These are phyloP conservation scores for Oligia strigilis DNA, from an alignment of 2,888 invertebrate species.

Conservation along the genomic window DNA sequence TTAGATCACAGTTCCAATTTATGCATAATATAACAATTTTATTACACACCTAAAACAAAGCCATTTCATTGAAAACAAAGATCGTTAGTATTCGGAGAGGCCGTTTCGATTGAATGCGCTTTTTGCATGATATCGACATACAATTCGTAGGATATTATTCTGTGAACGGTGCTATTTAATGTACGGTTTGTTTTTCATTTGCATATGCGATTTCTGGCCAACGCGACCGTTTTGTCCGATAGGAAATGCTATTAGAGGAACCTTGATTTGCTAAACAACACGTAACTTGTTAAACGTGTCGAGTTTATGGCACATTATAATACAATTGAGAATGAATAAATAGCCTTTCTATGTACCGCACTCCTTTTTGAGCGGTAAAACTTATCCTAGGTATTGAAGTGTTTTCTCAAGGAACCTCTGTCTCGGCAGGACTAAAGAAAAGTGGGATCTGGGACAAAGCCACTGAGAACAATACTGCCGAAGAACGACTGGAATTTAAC, in stretches of 20 bases:
- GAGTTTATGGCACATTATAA: not conserved
- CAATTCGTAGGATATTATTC: slow-evolving; percentile 50
- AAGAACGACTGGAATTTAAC: slow-evolving; percentile 13
- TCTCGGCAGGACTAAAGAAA: not conserved
- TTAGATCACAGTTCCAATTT: slow-evolving; percentile 22
- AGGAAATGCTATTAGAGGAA: slow-evolving; percentile 15
- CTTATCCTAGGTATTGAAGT: slow-evolving; percentile 13
- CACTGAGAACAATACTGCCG: not conserved
- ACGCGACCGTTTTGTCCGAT: slow-evolving; percentile 13
- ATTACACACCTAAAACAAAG: slow-evolving; percentile 43
- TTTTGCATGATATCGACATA: slow-evolving; percentile 52
- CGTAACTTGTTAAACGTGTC: not conserved
- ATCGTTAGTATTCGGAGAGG: slow-evolving; percentile 55
- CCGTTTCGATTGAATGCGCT: slow-evolving; percentile 55
- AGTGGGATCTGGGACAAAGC: not conserved
- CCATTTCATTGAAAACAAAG: slow-evolving; percentile 50
- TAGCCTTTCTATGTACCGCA: not conserved
- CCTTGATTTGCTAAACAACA: slow-evolving; percentile 8
- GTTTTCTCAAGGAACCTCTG: slow-evolving; percentile 14
- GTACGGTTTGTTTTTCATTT: slow-evolving; percentile 51
- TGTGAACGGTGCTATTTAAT: slow-evolving; percentile 43
- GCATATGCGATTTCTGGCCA: slow-evolving; percentile 35
- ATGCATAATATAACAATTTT: slow-evolving; percentile 28
- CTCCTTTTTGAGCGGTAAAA: not conserved
- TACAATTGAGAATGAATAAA: not conserved